Conservation (phyloP, 2,113 vertebrate genomes). For the Coptodon rendalli region DNA sequence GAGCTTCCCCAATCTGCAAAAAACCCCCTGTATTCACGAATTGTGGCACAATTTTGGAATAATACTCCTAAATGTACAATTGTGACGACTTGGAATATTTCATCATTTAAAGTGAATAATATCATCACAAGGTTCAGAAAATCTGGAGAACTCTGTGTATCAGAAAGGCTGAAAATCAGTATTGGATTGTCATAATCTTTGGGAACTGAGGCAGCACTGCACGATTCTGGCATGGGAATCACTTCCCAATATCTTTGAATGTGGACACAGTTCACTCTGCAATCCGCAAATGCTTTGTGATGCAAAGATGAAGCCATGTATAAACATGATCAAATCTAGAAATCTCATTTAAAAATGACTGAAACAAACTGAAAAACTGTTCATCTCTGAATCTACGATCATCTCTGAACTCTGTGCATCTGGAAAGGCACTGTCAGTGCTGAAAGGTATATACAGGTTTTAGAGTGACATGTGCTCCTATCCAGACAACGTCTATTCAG, state of each 20-base stretch:
- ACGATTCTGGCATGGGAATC: accelerated
- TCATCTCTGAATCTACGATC: neutral
- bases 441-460: neutral
- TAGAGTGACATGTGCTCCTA: neutral
- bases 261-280: neutral
- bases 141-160: neutral
- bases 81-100: neutral
- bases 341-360: neutral
- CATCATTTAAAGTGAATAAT: neutral
- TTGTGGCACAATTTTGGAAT: neutral
- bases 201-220: neutral
- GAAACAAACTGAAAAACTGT: neutral
- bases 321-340: neutral
- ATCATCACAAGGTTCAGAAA: neutral
- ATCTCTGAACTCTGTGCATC: accelerated
- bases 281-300: neutral
- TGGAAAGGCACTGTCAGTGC: neutral
- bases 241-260: neutral
- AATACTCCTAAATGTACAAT: neutral
- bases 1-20: neutral
- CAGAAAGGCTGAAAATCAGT: neutral
- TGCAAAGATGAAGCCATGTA: neutral
- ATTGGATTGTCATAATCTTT: neutral
- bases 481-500: neutral
- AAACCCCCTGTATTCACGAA: neutral